Evolutionary conservation across 1,140 invertebrate species (phyloP).

Genomic region (fruit fly (Drosophila melanogaster)): Release_6_plus_ISO1_MT NT_033777.3:11884001-11884500

Average conservation of each 20-base stretch:
- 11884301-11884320: constrained; percentile 92
- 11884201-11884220: constrained; percentile 90
- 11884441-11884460: constrained; percentile 91
- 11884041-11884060: constrained; percentile 23
- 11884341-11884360: neutral
- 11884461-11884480: constrained; percentile 91
- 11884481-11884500: constrained; percentile 91
- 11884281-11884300: constrained; percentile 89
- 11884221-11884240: constrained; percentile 89
- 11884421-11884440: constrained; percentile 91
- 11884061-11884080: constrained; percentile 88
- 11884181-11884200: constrained; percentile 91
- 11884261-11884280: constrained; percentile 90
- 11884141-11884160: constrained; percentile 90
- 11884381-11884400: constrained; percentile 93
- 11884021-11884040: constrained; percentile 76
- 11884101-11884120: constrained; percentile 90
- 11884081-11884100: constrained; percentile 94
- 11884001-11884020: constrained; percentile 78
- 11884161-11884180: constrained; percentile 90
- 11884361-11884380: constrained; percentile 11
- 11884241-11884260: constrained; percentile 90
- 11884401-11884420: constrained; percentile 93
- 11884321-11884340: constrained; percentile 85
- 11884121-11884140: constrained; percentile 90